Evolutionary conservation across 2,113 vertebrate species (phyloP).

Genomic region (Urocolius indicus): DNA sequence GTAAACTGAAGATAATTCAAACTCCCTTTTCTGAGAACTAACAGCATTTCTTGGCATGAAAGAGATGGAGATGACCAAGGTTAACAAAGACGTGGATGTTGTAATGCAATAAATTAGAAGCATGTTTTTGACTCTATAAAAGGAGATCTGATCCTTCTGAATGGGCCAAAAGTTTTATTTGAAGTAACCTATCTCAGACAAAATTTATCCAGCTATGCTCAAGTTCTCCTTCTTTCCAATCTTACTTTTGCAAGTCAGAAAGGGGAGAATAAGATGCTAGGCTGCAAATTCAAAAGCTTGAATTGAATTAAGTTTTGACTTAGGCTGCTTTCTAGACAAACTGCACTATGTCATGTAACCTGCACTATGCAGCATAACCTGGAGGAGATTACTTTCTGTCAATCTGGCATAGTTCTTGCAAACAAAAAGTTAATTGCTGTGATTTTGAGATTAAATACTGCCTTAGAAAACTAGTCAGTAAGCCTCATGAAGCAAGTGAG

Average conservation of each 20-base stretch:
- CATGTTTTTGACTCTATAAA: neutral
- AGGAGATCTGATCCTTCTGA: neutral
- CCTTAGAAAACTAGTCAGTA: neutral
- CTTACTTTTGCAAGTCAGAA: neutral
- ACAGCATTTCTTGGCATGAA: neutral
- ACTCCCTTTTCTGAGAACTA: neutral
- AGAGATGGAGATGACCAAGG: neutral
- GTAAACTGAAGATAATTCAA: neutral
- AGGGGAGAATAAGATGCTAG: neutral
- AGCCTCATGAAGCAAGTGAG: neutral
- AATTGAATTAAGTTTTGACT: neutral
- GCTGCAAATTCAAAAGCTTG: neutral
- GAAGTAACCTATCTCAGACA: neutral
- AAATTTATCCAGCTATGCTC: neutral
- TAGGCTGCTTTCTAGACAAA: neutral
- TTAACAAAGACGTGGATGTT: neutral
- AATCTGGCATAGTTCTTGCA: neutral
- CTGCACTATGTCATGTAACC: neutral
- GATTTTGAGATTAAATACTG: neutral
- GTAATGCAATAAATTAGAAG: neutral
- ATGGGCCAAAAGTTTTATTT: neutral
- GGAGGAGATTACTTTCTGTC: neutral
- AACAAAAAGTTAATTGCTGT: neutral
- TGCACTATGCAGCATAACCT: neutral
- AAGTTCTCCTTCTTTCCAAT: neutral